These are phyloP conservation scores for Melipona bicolor DNA, from an alignment of 2,888 invertebrate species.

Conservation along the genomic window DNA sequence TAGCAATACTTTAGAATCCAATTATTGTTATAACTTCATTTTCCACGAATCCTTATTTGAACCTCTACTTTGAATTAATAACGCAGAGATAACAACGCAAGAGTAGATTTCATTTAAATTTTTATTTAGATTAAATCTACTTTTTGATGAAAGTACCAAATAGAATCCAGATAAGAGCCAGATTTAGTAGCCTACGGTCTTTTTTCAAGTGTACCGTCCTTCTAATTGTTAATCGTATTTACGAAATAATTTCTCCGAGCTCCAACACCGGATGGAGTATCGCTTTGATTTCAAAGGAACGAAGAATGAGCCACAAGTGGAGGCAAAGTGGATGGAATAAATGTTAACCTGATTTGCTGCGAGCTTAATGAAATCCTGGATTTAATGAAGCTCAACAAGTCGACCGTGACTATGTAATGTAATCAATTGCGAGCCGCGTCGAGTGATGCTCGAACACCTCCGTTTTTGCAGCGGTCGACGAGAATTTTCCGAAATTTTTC, in stretches of 20 bases:
- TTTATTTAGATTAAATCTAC: too few relatives aligned
- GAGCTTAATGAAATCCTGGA: conserved; percentile 58
- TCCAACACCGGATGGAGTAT: neutral
- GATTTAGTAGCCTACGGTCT: too few relatives aligned
- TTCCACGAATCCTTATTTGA: neutral
- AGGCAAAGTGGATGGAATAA: conserved; percentile 48
- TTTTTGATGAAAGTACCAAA: too few relatives aligned
- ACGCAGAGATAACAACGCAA: too few relatives aligned
- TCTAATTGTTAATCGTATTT: neutral
- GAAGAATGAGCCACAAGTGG: conserved; percentile 3
- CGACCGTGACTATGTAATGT: conserved; percentile 36
- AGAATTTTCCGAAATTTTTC: neutral
- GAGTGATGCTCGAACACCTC: neutral
- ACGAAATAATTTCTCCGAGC: neutral
- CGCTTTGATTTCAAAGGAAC: neutral
- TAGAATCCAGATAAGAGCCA: too few relatives aligned
- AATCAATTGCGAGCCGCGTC: conserved; percentile 41
- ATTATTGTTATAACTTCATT: neutral
- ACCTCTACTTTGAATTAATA: too few relatives aligned
- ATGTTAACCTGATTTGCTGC: conserved; percentile 51
- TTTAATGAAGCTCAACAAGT: conserved; percentile 58
- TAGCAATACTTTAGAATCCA: neutral
- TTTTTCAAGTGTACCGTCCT: too few relatives aligned
- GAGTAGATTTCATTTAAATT: too few relatives aligned
- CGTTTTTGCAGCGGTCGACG: conserved; percentile 18